These are phyloP conservation scores for Drosophila guanche DNA, from an alignment of 1,140 invertebrate genomes.

Conservation along the genomic window DNA sequence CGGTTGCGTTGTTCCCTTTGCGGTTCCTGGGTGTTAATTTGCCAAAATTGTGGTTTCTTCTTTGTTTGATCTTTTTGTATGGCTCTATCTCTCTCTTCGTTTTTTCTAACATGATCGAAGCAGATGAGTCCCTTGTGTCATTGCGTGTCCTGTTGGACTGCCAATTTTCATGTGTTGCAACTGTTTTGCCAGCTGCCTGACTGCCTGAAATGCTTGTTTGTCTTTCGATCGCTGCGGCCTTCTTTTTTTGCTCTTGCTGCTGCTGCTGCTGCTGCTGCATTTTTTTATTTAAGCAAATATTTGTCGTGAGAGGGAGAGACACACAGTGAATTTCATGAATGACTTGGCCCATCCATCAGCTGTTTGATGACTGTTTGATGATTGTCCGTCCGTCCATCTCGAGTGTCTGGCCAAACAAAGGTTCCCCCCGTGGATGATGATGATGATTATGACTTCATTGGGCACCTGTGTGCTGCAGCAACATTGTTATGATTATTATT, in stretches of 20 bases:
- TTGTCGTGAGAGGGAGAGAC: slow-evolving; percentile 30
- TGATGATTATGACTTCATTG: slow-evolving; percentile 47
- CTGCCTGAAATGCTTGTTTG: slow-evolving; percentile 36
- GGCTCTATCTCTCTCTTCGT: slow-evolving; percentile 4
- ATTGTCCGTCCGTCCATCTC: slow-evolving; percentile 27
- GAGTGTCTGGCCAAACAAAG: slow-evolving; percentile 39
- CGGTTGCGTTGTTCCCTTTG: slow-evolving; percentile 6
- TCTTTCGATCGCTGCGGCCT: slow-evolving; percentile 3
- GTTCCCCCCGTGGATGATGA: too few relatives aligned
- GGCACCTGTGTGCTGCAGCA: slow-evolving; percentile 28
- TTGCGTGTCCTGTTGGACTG: slow-evolving; percentile 61
- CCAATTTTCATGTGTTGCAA: slow-evolving; percentile 73
- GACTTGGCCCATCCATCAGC: slow-evolving; percentile 67
- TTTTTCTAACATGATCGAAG: slow-evolving; percentile 54
- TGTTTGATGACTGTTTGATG: slow-evolving; percentile 53
- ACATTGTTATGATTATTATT: slow-evolving; percentile 46
- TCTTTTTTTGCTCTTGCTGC: slow-evolving; percentile 16
- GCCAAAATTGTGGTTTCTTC: slow-evolving; percentile 69
- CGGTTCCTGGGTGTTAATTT: slow-evolving; percentile 68
- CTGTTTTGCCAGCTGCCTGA: slow-evolving; percentile 67
- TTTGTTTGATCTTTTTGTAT: slow-evolving; percentile 9
- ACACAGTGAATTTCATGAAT: slow-evolving; percentile 56
- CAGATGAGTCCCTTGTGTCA: slow-evolving; percentile 45
- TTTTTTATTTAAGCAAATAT: slow-evolving; percentile 72
- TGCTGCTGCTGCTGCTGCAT: slow-evolving; percentile 30